Base-by-base conservation (phyloP, 2,797 vertebrate species). In the Manis javanica region DNA sequence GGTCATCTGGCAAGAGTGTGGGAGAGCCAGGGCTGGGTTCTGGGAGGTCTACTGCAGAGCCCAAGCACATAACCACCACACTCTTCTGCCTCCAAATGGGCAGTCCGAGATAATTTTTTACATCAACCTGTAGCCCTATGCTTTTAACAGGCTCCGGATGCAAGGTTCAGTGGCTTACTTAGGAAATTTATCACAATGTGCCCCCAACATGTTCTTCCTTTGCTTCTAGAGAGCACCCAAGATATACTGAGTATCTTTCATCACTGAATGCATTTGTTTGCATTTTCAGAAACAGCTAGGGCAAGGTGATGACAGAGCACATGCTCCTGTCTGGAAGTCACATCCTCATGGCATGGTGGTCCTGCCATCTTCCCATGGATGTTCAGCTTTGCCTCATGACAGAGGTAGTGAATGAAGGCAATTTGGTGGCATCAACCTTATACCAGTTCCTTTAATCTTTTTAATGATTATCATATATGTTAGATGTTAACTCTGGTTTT, bases 271-370 rank as follows among this genome's bases (percentile, higher is more conserved):
- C 29, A 3, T 72, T 63, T 90, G 66, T 19, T 63, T 2, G 1
- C 24, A 4, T 59, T 55, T 84, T 64, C 16, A 39, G 68, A 79
- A 71, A 39, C 0, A 68, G n/a, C 69, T 57, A 0, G 49, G 42
- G n/a, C 51, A 5, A 42, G 31, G 29, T 15, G 7, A 49, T 23
- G 72, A 51, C 51, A 31, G 3, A 39, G 10, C 1, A 23, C 26
- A 23, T 2, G 64, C 64, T 1, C 19, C 51, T 0, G 5, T 14
- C 8, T 9, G 81, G 55, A 15, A 5, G 0, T 66, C 8, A 2
- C 4, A 0, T 46, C 21, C 3, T 46, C 8, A 1, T 3, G 2
- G n/a, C 0, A 0, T 37, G 0, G 6, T 2, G 0, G 24, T 29
- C 49, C 37, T 26, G 4, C 34, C 39, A 0, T 63, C 63, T 82